phyloP scores from a whole-genome alignment of 2,888 invertebrate species.

The Sarcophaga caerulescens region DNA sequence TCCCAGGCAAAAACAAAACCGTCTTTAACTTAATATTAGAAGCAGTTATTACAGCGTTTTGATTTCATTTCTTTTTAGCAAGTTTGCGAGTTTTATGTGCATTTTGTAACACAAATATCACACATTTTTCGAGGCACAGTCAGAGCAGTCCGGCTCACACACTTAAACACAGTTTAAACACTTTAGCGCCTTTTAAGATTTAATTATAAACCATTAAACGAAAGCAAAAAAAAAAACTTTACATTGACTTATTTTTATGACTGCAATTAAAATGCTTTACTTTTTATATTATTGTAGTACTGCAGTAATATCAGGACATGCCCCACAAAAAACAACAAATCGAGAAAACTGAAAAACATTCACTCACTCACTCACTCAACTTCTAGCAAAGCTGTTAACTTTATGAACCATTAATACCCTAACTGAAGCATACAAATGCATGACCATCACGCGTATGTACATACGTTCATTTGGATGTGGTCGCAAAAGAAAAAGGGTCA shows the following conservation, averaged over 20 bases:
- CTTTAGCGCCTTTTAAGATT: constrained; percentile 68
- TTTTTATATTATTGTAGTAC: constrained; percentile 43
- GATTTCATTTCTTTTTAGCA: constrained; percentile 20
- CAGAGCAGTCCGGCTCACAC: not conserved
- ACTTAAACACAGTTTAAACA: constrained; percentile 53
- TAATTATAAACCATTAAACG: constrained; percentile 65
- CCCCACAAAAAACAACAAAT: constrained; percentile 47
- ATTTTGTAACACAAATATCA: constrained; percentile 5
- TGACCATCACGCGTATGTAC: too few species aligned
- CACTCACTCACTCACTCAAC: not conserved
- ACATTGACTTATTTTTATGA: constrained; percentile 66
- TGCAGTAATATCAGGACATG: constrained; percentile 46
- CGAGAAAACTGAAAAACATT: constrained; percentile 41
- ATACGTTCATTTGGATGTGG: too few species aligned
- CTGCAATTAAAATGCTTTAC: constrained; percentile 68
- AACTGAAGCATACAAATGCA: not conserved
- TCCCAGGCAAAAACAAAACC: not conserved
- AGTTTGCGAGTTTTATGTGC: not conserved
- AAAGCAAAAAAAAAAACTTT: constrained; percentile 5
- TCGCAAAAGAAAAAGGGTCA: constrained; percentile 18
- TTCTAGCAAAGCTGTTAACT: not conserved
- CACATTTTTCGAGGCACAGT: constrained; percentile 16
- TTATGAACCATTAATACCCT: not conserved
- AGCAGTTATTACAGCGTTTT: constrained; percentile 6
- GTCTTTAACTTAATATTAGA: constrained; percentile 33